Percentiles rank a stretch among this genome's conserved stretches.
phyloP scores from a whole-genome alignment of 1,140 invertebrate species.

The Lepidurus arcticus region DNA sequence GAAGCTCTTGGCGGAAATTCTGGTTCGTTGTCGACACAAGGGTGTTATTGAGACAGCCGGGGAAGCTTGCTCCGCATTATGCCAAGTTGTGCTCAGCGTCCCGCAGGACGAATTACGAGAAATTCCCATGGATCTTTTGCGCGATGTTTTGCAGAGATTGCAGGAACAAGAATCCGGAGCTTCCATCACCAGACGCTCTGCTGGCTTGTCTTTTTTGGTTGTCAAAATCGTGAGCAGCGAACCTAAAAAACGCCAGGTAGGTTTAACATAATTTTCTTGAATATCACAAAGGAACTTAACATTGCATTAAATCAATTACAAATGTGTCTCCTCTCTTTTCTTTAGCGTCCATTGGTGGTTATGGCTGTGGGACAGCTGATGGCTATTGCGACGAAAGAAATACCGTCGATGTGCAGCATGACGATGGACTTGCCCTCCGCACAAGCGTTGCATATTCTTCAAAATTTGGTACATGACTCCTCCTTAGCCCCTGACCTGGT shows the following conservation, averaged over 20 bases:
- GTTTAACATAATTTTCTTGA: not conserved
- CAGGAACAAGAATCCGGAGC: conserved; percentile 37
- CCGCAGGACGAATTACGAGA: conserved; percentile 34
- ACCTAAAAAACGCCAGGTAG: conserved; percentile 46
- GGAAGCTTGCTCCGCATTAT: conserved; percentile 50
- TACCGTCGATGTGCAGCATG: conserved; percentile 34
- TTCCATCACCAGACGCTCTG: conserved; percentile 62
- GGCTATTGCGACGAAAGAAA: conserved; percentile 37
- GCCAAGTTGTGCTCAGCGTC: conserved; percentile 39
- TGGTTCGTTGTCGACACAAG: conserved; percentile 69
- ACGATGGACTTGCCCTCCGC: conserved; percentile 43
- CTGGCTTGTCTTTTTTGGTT: conserved; percentile 69
- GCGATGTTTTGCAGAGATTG: conserved; percentile 38
- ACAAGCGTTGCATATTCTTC: conserved; percentile 53
- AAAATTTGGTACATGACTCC: conserved; percentile 50
- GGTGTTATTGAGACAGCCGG: conserved; percentile 71
- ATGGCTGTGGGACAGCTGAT: conserved; percentile 42
- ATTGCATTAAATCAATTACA: too few species aligned
- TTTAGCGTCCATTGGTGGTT: conserved; percentile 41
- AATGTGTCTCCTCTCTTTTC: conserved; percentile 30
- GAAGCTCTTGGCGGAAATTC: conserved; percentile 55
- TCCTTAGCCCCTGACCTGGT: conserved; percentile 47
- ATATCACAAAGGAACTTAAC: too few species aligned
- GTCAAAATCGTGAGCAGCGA: conserved; percentile 64
- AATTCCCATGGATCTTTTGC: conserved; percentile 40